These are phyloP conservation scores for Spinibarbus caldwelli DNA, from an alignment of 2,797 vertebrate species.

Conservation along the genomic window DNA sequence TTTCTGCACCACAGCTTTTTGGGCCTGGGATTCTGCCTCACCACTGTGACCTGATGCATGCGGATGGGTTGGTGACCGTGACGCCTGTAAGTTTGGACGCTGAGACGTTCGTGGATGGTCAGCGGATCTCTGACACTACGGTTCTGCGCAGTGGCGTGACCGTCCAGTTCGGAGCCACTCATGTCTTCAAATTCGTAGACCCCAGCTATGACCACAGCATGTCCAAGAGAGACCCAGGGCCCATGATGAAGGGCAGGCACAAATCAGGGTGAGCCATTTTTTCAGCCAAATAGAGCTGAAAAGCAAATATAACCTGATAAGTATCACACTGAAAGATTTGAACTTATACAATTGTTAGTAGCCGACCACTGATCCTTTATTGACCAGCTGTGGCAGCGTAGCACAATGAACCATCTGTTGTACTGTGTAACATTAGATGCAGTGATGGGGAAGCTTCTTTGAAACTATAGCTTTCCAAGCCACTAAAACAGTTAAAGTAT, in stretches of 20 bases:
- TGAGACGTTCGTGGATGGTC: conserved; percentile 93
- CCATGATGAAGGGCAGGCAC: conserved; percentile 82
- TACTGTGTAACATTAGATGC: conserved; percentile 1
- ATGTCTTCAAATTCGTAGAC: conserved; percentile 98
- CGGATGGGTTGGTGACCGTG: conserved; percentile 93
- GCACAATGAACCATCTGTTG: conserved; percentile 23
- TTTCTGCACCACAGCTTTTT: conserved; percentile 79
- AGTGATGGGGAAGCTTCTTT: not conserved
- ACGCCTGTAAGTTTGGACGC: conserved; percentile 90
- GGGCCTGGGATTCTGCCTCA: conserved; percentile 94
- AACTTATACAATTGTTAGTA: not conserved
- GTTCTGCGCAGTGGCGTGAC: conserved; percentile 93
- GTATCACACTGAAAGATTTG: not conserved
- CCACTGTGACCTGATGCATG: conserved; percentile 96
- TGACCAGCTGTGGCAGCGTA: not conserved
- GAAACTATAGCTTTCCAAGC: not conserved
- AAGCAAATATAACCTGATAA: not conserved
- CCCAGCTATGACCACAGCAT: conserved; percentile 89
- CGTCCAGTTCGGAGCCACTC: conserved; percentile 90
- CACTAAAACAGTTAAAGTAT: too few species aligned
- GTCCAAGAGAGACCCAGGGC: conserved; percentile 83
- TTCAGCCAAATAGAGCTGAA: not conserved
- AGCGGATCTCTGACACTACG: conserved; percentile 89
- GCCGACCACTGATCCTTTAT: not conserved
- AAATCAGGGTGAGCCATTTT: conserved; percentile 77